Evolutionary conservation across 2,113 vertebrate genomes (phyloP).

Genomic region (Mustelus asterias): DNA sequence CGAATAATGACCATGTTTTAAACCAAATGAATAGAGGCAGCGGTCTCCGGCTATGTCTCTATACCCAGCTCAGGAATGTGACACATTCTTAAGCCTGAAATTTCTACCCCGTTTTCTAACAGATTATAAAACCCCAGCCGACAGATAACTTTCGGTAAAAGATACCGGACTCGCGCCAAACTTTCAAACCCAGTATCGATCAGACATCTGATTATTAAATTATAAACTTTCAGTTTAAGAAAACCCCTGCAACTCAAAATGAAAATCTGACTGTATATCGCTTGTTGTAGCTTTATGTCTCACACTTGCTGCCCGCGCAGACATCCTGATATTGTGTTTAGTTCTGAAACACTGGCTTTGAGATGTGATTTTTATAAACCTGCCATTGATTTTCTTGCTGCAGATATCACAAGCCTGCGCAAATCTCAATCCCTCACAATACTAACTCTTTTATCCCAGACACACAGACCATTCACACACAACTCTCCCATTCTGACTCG

Average conservation of each 20-base stretch:
- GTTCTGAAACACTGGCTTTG: background rate
- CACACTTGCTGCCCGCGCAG: background rate
- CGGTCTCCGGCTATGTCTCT: background rate
- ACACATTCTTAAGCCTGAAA: background rate
- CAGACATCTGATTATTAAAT: background rate
- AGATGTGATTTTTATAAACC: background rate
- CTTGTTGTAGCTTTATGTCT: background rate
- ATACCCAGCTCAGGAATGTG: background rate
- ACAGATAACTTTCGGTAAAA: background rate
- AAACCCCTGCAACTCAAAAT: background rate
- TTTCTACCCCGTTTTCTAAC: background rate
- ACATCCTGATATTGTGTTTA: background rate
- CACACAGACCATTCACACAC: background rate
- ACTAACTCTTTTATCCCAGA: background rate
- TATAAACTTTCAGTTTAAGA: background rate
- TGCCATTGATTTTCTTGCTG: background rate
- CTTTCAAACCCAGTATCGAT: background rate
- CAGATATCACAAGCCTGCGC: background rate
- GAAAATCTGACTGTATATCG: background rate
- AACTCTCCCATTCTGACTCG: background rate
- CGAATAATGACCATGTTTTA: background rate
- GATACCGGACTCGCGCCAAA: background rate
- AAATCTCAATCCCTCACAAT: background rate
- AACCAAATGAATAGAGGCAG: background rate
- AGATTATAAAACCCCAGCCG: background rate